Evolutionary conservation across 2,113 vertebrate species (phyloP).

Genomic region (Acanthisitta chloris): DNA sequence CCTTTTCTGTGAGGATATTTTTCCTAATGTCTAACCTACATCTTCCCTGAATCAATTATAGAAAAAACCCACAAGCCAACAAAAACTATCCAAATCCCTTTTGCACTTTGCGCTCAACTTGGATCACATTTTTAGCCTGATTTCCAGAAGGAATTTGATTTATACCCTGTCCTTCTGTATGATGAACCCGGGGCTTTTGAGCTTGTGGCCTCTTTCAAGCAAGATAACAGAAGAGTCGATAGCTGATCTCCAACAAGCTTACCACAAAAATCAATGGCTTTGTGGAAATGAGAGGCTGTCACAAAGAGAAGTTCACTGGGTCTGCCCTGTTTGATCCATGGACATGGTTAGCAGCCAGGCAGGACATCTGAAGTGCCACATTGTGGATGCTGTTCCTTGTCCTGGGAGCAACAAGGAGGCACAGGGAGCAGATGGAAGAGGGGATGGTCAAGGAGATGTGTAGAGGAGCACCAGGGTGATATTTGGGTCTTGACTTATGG

Average conservation of each 20-base stretch:
- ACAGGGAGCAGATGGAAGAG: neutral
- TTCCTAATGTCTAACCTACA: too few species aligned
- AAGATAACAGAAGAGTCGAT: neutral
- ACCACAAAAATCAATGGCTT: neutral
- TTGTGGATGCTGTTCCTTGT: accelerated
- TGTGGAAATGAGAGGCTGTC: neutral
- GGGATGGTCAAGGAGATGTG: accelerated
- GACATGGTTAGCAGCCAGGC: accelerated
- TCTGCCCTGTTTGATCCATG: accelerated
- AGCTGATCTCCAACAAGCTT: neutral
- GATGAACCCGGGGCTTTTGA: neutral
- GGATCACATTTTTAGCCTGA: neutral
- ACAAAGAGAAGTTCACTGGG: accelerated
- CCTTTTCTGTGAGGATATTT: too few species aligned
- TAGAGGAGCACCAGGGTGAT: neutral
- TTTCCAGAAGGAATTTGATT: neutral
- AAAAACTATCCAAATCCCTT: neutral
- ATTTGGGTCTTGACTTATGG: neutral
- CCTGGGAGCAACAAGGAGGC: neutral
- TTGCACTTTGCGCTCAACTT: neutral
- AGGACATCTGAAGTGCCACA: neutral
- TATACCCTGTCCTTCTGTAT: neutral
- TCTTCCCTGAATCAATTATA: neutral
- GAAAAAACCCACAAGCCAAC: neutral
- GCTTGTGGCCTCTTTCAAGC: neutral